phyloP scores from a whole-genome alignment of 2,888 invertebrate genomes.

The Hemaris fuciformis region DNA sequence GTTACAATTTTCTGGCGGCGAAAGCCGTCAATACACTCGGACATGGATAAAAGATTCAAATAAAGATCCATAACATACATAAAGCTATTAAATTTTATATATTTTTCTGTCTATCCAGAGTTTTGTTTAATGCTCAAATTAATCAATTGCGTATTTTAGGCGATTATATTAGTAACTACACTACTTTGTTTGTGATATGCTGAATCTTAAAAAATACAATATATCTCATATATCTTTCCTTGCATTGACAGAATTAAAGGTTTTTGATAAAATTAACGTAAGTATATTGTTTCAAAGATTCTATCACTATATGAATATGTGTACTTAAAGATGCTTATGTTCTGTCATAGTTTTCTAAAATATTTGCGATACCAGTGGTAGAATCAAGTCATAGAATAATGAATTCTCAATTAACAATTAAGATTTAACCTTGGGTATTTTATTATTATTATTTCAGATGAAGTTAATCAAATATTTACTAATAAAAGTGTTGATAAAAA shows the following conservation, averaged over 20 bases:
- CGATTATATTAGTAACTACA: not conserved
- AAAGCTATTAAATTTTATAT: too few species aligned
- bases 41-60: not conserved
- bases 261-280: not conserved
- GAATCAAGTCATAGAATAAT: conserved; percentile 2
- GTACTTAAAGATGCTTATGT: not conserved
- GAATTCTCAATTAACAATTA: not conserved
- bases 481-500: conserved; percentile 1
- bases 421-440: conserved; percentile 1
- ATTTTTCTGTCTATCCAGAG: too few species aligned
- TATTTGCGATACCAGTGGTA: conserved; percentile 1
- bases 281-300: not conserved
- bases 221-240: not conserved
- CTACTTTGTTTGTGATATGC: not conserved
- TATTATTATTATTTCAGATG: not conserved
- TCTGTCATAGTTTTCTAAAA: not conserved
- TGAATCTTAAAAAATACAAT: too few species aligned
- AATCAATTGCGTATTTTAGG: not conserved
- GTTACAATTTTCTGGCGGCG: too few species aligned
- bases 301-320: not conserved
- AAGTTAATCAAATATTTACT: not conserved
- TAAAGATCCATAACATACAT: too few species aligned
- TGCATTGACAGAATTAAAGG: not conserved
- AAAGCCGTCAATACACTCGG: too few species aligned
- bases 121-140: not conserved